Conservation (phyloP, 2,888 invertebrate genomes). For the Celastrina argiolus region DNA sequence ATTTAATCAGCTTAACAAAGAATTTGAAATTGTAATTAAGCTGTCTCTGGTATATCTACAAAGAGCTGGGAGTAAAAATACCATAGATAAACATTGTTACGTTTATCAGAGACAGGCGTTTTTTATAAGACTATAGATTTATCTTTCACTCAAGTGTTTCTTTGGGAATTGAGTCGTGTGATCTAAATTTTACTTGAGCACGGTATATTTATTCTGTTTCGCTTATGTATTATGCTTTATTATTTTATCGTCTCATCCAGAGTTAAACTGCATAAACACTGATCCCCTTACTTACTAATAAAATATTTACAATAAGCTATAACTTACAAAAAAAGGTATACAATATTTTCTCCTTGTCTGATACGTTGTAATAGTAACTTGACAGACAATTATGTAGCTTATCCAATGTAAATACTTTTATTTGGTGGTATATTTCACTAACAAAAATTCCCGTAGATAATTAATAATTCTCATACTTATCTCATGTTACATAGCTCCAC, state of each 20-base stretch:
- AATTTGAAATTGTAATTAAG: slow-evolving; percentile 20
- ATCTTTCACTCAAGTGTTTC: neutral
- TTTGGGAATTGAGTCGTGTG: neutral
- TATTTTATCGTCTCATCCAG: neutral
- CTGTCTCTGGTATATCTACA: slow-evolving; percentile 8
- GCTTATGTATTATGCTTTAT: neutral
- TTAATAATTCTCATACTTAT: no score
- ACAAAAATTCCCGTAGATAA: no score
- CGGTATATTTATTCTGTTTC: neutral
- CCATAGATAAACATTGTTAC: slow-evolving; percentile 9
- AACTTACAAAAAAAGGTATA: no score
- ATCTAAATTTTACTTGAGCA: neutral
- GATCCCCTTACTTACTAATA: no score
- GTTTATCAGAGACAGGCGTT: neutral
- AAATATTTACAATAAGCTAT: no score
- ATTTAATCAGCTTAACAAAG: slow-evolving; percentile 17
- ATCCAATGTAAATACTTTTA: no score
- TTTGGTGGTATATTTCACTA: no score
- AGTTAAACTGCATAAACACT: no score
- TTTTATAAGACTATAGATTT: neutral
- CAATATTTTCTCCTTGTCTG: no score
- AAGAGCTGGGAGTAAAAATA: slow-evolving; percentile 13
- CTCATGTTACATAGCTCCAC: slow-evolving; percentile 80
- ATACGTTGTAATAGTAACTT: no score
- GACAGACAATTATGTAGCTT: no score